phyloP scores from a whole-genome alignment of 2,888 invertebrate species.

The Drosophila melanosoma region DNA sequence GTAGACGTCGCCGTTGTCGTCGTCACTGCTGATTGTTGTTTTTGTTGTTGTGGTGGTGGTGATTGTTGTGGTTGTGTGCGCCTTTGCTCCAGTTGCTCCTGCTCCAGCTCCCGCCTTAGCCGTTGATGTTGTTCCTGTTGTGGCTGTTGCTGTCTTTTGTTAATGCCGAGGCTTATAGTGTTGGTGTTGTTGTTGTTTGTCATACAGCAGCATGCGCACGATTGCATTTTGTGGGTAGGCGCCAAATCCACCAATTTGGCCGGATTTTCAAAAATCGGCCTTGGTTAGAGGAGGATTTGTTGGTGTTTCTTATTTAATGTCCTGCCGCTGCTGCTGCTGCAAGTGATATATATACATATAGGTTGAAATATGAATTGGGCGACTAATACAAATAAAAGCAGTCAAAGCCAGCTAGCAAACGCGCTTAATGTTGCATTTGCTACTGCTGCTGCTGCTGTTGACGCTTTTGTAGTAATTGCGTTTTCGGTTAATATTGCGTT shows the following conservation, averaged over 20 bases:
- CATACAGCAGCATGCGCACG: conserved; percentile 74
- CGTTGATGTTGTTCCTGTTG: conserved; percentile 25
- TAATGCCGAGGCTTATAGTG: conserved; percentile 26
- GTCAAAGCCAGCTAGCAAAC: conserved; percentile 37
- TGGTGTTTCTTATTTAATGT: conserved; percentile 11
- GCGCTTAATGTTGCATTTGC: conserved; percentile 41
- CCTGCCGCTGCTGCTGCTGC: conserved; percentile 23
- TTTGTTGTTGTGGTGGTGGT: background rate
- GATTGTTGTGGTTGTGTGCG: conserved; percentile 1
- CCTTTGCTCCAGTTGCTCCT: conserved; percentile 23
- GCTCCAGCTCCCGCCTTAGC: conserved; percentile 12
- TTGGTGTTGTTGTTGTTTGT: conserved; percentile 57
- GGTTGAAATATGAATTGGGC: conserved; percentile 28
- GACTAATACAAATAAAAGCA: conserved; percentile 28
- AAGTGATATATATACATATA: conserved; percentile 11
- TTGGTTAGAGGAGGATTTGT: conserved; percentile 51
- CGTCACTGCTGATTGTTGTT: conserved; percentile 5
- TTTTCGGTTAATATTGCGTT: conserved; percentile 16
- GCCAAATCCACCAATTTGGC: conserved; percentile 67
- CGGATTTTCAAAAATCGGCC: conserved; percentile 55
- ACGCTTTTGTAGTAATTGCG: conserved; percentile 1
- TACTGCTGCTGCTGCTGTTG: conserved; percentile 17
- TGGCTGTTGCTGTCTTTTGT: conserved; percentile 25
- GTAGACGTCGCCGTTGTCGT: conserved; percentile 21
- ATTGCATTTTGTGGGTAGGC: conserved; percentile 81